Percentiles rank a stretch among this genome's conserved stretches.
phyloP scores from a whole-genome alignment of 2,113 vertebrate species.

The Amphilophus citrinellus region DNA sequence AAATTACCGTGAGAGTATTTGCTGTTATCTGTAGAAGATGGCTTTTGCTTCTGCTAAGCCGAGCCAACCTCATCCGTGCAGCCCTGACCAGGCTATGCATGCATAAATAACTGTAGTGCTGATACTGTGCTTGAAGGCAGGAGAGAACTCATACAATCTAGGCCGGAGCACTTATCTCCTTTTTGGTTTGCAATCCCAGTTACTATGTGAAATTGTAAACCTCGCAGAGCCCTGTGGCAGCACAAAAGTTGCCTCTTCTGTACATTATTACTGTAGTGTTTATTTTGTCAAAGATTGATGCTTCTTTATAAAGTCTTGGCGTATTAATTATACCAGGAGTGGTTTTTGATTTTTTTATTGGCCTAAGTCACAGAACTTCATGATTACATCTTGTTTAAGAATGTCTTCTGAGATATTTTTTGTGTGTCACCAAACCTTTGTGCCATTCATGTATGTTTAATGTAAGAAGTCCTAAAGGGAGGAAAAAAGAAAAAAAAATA shows the following conservation, averaged over 20 bases:
- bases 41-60: slow-evolving; percentile 57
- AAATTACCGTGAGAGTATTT: slow-evolving; percentile 60
- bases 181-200: slow-evolving; percentile 39
- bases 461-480: no score
- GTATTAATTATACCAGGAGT: background rate
- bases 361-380: no score
- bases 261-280: background rate
- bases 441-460: no score
- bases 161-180: slow-evolving; percentile 33
- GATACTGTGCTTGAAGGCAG: slow-evolving; percentile 61
- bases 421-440: no score
- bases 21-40: slow-evolving; percentile 64
- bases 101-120: slow-evolving; percentile 57
- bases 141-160: slow-evolving; percentile 40
- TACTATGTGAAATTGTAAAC: slow-evolving; percentile 15
- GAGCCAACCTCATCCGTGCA: slow-evolving; percentile 54
- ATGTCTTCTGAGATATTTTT: background rate
- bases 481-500: no score
- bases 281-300: background rate
- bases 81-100: slow-evolving; percentile 59
- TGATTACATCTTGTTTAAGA: background rate
- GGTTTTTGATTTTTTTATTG: background rate
- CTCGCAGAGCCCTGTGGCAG: background rate
- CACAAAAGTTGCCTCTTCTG: background rate
- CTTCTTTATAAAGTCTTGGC: background rate